Percentiles rank a stretch among this genome's conserved stretches.
These are phyloP conservation scores for Drosophila eugracilis DNA, from an alignment of 1,140 invertebrate genomes.

Conservation along the genomic window DNA sequence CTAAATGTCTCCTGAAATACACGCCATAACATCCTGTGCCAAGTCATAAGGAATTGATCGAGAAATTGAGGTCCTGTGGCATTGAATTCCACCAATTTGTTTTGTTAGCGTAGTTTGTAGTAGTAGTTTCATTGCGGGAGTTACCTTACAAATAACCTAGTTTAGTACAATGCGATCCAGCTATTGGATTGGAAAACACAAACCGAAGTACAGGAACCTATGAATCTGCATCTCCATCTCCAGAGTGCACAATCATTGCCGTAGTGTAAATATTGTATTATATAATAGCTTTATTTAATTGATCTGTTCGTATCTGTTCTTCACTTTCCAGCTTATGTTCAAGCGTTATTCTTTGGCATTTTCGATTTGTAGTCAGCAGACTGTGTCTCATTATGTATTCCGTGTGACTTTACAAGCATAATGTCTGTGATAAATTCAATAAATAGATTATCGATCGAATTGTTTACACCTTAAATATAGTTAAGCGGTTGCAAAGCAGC, in stretches of 20 bases:
- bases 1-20: slow-evolving; percentile 28
- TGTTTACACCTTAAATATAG: slow-evolving; percentile 27
- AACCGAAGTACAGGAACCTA: slow-evolving; percentile 70
- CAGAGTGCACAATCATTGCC: slow-evolving; percentile 33
- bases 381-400: slow-evolving; percentile 68
- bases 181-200: slow-evolving; percentile 22
- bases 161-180: slow-evolving; percentile 49
- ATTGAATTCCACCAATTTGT: slow-evolving; percentile 26
- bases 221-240: slow-evolving; percentile 56
- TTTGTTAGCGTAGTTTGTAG: slow-evolving; percentile 44
- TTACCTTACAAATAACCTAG: slow-evolving; percentile 41
- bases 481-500: slow-evolving; percentile 20
- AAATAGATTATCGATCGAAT: slow-evolving; percentile 49
- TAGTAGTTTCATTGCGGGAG: slow-evolving; percentile 12
- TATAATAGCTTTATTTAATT: slow-evolving; percentile 51
- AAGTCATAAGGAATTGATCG: slow-evolving; percentile 23
- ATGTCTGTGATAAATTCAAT: slow-evolving; percentile 82
- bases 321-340: slow-evolving; percentile 26
- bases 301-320: slow-evolving; percentile 22
- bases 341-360: slow-evolving; percentile 40
- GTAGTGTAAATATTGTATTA: slow-evolving; percentile 49
- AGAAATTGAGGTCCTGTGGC: neutral
- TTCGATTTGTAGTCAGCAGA: slow-evolving; percentile 58
- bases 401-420: slow-evolving; percentile 73
- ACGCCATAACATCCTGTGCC: slow-evolving; percentile 6